These are phyloP conservation scores for Apteryx owenii DNA, from an alignment of 2,113 vertebrate species.

Conservation along the genomic window DNA sequence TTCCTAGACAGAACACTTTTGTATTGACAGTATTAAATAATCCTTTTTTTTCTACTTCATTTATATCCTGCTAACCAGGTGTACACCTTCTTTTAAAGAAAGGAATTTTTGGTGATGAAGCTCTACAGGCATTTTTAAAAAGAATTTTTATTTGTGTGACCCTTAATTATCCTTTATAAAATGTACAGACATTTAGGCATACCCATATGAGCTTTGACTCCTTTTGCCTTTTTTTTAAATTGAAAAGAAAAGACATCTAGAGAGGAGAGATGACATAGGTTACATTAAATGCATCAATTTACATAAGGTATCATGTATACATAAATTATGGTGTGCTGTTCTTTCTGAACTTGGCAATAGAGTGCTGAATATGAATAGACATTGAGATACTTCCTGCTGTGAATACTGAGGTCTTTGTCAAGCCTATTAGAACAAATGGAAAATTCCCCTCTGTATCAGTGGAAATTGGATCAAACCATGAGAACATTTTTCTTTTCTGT, in stretches of 20 bases:
- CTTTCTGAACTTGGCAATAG: not conserved
- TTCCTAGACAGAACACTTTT: not conserved
- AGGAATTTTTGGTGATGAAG: not conserved
- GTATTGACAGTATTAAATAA: not conserved
- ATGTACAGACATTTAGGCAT: not conserved
- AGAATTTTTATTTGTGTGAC: not conserved
- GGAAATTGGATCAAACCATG: not conserved
- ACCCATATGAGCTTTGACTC: not conserved
- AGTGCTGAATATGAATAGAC: not conserved
- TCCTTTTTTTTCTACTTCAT: not conserved
- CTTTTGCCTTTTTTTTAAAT: not conserved
- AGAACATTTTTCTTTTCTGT: not conserved
- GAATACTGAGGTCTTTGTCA: not conserved
- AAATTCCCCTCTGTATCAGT: not conserved
- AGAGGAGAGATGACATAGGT: not conserved
- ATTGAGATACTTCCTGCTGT: not conserved
- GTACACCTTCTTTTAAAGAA: not conserved
- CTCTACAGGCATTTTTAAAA: not conserved
- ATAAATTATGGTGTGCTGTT: not conserved
- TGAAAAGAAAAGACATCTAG: not conserved
- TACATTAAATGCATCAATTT: not conserved
- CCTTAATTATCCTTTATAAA: not conserved
- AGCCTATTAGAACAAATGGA: not conserved
- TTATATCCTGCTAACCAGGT: not conserved
- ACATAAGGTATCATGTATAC: not conserved